phyloP scores from a whole-genome alignment of 92 coral and sea anemone species.

The Paramuricea clavata region DNA sequence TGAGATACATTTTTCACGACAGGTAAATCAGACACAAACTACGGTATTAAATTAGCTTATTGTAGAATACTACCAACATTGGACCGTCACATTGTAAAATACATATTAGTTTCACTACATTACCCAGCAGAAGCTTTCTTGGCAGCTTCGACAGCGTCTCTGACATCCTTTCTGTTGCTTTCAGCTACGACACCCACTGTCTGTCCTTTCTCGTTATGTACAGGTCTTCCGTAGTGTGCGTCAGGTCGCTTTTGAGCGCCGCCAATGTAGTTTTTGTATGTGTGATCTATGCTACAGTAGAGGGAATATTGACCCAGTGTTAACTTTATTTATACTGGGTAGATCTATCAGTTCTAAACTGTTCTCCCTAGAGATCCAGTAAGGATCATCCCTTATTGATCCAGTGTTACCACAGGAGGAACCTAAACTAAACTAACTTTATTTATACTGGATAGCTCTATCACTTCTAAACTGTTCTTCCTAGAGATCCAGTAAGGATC shows the following conservation, averaged over 20 bases:
- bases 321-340: too few species aligned
- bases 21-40: too few species aligned
- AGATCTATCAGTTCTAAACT: too few species aligned
- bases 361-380: background rate
- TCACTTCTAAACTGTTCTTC: too few species aligned
- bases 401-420: background rate
- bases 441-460: too few species aligned
- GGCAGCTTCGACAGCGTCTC: constrained; percentile 99
- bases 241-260: constrained; percentile 98
- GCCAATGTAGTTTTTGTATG: constrained; percentile 96
- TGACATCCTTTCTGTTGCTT: constrained; percentile 95
- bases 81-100: background rate
- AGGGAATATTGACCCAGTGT: constrained; percentile 34
- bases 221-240: constrained; percentile 91
- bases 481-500: too few species aligned
- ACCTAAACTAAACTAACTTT: too few species aligned
- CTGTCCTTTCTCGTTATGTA: constrained; percentile 78
- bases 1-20: too few species aligned
- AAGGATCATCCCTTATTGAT: background rate
- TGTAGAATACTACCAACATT: too few species aligned
- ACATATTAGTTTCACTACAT: background rate
- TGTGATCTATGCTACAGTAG: constrained; percentile 85
- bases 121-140: constrained; percentile 98
- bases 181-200: constrained; percentile 94
- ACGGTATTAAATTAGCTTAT: too few species aligned